Percentiles rank a stretch among this genome's conserved stretches.
These are phyloP conservation scores for Corapipo altera DNA, from an alignment of 2,113 vertebrate species.

Conservation along the genomic window DNA sequence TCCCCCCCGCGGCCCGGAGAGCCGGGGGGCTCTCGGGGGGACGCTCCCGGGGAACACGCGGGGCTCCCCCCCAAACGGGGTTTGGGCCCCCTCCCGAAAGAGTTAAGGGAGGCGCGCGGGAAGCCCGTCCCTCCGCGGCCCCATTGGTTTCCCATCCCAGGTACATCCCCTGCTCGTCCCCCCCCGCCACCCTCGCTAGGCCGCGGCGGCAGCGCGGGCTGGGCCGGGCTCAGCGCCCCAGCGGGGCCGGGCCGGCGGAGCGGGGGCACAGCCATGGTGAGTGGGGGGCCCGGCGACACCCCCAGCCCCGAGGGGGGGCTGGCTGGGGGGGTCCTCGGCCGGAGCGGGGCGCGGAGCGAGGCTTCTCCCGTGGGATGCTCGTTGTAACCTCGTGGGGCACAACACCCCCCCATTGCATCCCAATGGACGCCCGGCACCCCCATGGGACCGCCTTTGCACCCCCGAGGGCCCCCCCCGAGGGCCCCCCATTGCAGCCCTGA, in stretches of 20 bases:
- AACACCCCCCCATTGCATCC: not conserved
- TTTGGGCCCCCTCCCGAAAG: not conserved
- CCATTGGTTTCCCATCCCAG: slow-evolving; percentile 32
- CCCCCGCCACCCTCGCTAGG: slow-evolving; percentile 2
- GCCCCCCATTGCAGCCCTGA: not conserved
- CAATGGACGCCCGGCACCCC: not conserved
- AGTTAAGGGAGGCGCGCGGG: slow-evolving; percentile 7
- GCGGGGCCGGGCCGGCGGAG: not conserved
- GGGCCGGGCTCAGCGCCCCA: not conserved
- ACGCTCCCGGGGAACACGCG: not conserved
- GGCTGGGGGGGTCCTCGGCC: not conserved
- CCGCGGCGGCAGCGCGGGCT: not conserved
- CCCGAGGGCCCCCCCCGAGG: too few relatives aligned
- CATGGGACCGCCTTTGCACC: not conserved
- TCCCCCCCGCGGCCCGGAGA: not conserved
- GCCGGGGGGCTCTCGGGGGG: not conserved
- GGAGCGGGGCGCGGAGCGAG: not conserved
- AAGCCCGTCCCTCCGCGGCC: slow-evolving; percentile 30
- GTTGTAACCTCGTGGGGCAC: not conserved
- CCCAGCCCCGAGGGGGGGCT: not conserved
- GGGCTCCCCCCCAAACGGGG: not conserved
- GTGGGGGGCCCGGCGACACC: not conserved
- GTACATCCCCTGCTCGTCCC: not conserved
- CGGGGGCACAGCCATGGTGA: slow-evolving; percentile 2
- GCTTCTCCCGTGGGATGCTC: not conserved